phyloP scores from a whole-genome alignment of 2,888 invertebrate species.

The Bimastos eiseni region DNA sequence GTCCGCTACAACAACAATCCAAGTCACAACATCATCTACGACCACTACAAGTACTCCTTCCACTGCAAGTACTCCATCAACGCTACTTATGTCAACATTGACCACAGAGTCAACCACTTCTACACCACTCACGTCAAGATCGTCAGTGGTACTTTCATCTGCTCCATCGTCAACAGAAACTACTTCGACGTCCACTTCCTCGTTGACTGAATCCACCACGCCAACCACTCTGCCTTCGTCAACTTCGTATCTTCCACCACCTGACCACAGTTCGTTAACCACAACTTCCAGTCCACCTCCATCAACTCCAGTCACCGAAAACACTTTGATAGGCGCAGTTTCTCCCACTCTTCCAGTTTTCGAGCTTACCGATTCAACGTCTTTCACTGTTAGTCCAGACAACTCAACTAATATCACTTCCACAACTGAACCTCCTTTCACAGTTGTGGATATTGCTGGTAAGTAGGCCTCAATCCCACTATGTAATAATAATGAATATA shows the following conservation, averaged over 20 bases:
- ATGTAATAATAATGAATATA: background rate
- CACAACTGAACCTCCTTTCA: background rate
- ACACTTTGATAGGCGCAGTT: background rate
- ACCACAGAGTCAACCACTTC: background rate
- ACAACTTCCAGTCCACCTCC: background rate
- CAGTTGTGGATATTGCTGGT: background rate
- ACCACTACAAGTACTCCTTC: background rate
- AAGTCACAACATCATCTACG: background rate
- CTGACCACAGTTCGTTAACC: background rate
- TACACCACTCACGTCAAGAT: background rate
- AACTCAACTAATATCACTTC: background rate
- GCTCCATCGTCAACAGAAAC: background rate
- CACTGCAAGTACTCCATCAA: background rate
- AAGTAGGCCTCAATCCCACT: background rate
- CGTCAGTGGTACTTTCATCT: background rate
- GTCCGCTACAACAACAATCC: background rate
- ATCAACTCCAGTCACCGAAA: background rate
- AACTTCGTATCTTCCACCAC: background rate
- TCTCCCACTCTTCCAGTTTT: slow-evolving; percentile 9
- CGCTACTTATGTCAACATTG: background rate
- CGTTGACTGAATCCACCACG: background rate
- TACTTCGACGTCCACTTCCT: background rate
- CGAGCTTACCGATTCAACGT: background rate
- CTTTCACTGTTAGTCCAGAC: background rate
- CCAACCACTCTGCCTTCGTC: background rate